These are phyloP conservation scores for Agelastica alni DNA, from an alignment of 2,888 invertebrate species.

Conservation along the genomic window DNA sequence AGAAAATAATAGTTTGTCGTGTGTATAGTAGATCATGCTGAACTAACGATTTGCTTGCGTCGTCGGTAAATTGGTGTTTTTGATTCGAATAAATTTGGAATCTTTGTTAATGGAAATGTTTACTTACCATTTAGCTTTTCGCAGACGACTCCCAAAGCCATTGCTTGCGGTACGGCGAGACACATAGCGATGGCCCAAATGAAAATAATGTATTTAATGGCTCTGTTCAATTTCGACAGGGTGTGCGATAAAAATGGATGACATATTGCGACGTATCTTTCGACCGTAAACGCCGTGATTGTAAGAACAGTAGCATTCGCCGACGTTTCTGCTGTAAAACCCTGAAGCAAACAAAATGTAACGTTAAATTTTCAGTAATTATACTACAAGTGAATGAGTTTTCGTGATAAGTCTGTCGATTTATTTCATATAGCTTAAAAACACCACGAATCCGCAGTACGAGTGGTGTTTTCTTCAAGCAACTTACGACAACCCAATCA, in stretches of 20 bases:
- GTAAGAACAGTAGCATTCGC: constrained; percentile 84
- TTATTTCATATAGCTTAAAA: too few species aligned
- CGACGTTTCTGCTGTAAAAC: constrained; percentile 83
- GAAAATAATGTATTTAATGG: constrained; percentile 70
- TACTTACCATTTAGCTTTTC: constrained; percentile 36
- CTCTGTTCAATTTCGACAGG: constrained; percentile 81
- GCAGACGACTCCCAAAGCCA: constrained; percentile 76
- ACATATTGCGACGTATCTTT: constrained; percentile 86
- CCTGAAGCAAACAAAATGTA: constrained; percentile 52
- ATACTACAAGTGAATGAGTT: too few species aligned
- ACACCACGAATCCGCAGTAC: too few species aligned
- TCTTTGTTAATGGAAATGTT: too few species aligned
- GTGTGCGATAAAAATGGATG: constrained; percentile 83
- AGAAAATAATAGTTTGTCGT: too few species aligned
- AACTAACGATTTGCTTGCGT: too few species aligned
- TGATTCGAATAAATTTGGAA: too few species aligned
- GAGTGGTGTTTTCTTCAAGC: too few species aligned
- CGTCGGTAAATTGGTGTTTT: too few species aligned
- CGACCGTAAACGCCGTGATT: constrained; percentile 87
- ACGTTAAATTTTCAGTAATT: not conserved
- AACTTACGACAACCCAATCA: too few species aligned
- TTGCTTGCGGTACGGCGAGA: constrained; percentile 76
- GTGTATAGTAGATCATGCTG: too few species aligned
- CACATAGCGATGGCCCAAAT: constrained; percentile 81
- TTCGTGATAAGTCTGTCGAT: too few species aligned